A percentile compares a stretch with the other conserved stretches of the same genome.
Evolutionary conservation across 2,797 vertebrate genomes (phyloP).

Genomic region (Loris lydekkerianus): DNA sequence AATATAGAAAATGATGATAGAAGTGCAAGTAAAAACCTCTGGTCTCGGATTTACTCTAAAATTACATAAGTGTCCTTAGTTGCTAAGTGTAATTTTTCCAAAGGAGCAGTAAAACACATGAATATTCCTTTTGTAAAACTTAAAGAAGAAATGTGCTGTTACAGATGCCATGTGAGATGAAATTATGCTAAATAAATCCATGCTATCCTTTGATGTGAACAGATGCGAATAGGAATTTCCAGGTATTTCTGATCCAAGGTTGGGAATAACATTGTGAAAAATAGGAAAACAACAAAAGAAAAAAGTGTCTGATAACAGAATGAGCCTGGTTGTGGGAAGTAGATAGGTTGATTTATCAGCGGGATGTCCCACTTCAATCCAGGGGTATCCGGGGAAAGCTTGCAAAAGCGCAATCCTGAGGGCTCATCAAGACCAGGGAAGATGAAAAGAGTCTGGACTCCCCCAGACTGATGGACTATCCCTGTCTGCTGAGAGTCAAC

Average conservation of each 20-base stretch:
- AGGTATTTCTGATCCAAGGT: not conserved
- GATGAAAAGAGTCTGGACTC: too few species aligned
- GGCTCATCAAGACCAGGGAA: too few species aligned
- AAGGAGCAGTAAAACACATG: not conserved
- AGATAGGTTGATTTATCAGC: too few species aligned
- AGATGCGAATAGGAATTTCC: not conserved
- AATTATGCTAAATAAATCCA: not conserved
- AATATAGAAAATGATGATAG: not conserved
- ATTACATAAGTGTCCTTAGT: not conserved
- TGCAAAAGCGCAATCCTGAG: too few species aligned
- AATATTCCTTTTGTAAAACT: not conserved
- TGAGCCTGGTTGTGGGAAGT: not conserved
- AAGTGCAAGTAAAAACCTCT: not conserved
- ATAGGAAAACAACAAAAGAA: not conserved
- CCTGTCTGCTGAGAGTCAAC: too few species aligned
- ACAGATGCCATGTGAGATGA: not conserved
- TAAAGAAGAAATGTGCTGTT: not conserved
- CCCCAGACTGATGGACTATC: too few species aligned
- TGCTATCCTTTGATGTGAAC: not conserved
- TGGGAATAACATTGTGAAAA: not conserved
- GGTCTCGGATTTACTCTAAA: not conserved
- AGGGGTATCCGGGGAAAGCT: too few species aligned
- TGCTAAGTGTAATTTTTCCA: not conserved
- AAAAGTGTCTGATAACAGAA: not conserved
- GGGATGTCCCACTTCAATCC: too few species aligned